A percentile compares a stretch with the other conserved stretches of the same genome.
phyloP scores from a whole-genome alignment of 2,113 vertebrate genomes.

The Cololabis saira region DNA sequence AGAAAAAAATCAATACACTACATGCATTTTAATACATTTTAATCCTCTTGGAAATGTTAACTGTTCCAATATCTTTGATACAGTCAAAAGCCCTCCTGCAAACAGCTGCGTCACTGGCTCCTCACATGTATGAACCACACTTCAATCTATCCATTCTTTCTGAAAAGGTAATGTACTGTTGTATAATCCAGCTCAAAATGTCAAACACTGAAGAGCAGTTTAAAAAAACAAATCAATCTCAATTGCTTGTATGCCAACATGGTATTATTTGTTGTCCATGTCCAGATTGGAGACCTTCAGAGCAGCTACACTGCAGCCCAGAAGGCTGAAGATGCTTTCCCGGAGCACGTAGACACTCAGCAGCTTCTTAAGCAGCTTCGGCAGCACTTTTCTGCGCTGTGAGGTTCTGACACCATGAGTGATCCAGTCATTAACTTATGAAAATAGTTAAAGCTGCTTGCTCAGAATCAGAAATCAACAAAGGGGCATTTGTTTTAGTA shows the following conservation, averaged over 20 bases:
- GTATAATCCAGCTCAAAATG: background rate
- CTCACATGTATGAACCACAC: slow-evolving; percentile 96
- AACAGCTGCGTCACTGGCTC: slow-evolving; percentile 89
- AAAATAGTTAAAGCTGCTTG: slow-evolving; percentile 4
- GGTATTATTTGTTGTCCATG: slow-evolving; percentile 34
- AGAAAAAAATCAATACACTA: too few species aligned
- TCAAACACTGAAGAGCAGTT: background rate
- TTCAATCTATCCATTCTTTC: slow-evolving; percentile 93
- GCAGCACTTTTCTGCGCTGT: slow-evolving; percentile 91
- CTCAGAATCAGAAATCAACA: slow-evolving; percentile 10
- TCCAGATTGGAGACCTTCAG: slow-evolving; percentile 95
- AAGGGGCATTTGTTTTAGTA: slow-evolving; percentile 1
- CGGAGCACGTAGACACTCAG: slow-evolving; percentile 94
- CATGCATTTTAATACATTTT: background rate
- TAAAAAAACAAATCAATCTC: background rate
- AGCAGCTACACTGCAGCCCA: slow-evolving; percentile 91
- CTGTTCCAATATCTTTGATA: slow-evolving; percentile 4
- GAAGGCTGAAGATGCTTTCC: slow-evolving; percentile 90
- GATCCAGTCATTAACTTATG: background rate
- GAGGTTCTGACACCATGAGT: slow-evolving; percentile 40
- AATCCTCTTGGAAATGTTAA: background rate
- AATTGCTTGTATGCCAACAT: background rate
- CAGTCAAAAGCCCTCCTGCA: slow-evolving; percentile 94
- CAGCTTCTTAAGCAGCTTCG: slow-evolving; percentile 90
- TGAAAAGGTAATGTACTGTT: slow-evolving; percentile 86